A percentile compares a stretch with the other conserved stretches of the same genome.
phyloP scores from a whole-genome alignment of 1,140 invertebrate species.

The Microplitis demolitor region DNA sequence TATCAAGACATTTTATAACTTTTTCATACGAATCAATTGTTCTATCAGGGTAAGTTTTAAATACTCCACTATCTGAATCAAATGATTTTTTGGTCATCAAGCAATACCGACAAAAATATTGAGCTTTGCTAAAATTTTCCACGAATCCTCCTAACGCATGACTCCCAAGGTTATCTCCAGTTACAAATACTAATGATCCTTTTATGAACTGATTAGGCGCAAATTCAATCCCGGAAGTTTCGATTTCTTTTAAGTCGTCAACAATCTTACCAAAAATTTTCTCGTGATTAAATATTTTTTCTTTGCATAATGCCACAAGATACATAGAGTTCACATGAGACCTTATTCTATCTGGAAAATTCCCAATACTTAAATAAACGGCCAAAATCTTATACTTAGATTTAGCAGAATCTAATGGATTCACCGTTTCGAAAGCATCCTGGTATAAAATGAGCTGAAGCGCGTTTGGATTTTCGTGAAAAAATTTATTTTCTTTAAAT shows the following conservation, averaged over 20 bases:
- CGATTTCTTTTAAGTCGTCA: slow-evolving; percentile 38
- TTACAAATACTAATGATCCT: slow-evolving; percentile 30
- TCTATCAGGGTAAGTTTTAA: slow-evolving; percentile 26
- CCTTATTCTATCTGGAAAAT: slow-evolving; percentile 26
- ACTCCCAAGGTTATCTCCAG: slow-evolving; percentile 37
- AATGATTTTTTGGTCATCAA: slow-evolving; percentile 29
- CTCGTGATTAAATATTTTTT: slow-evolving; percentile 34
- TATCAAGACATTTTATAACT: slow-evolving; percentile 24
- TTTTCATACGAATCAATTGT: slow-evolving; percentile 31
- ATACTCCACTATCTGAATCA: slow-evolving; percentile 16
- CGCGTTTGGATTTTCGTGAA: slow-evolving; percentile 31
- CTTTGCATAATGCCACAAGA: slow-evolving; percentile 35
- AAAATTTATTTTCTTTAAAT: slow-evolving; percentile 37
- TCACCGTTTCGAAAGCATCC: slow-evolving; percentile 44
- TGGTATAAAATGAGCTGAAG: slow-evolving; percentile 43
- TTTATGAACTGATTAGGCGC: slow-evolving; percentile 22
- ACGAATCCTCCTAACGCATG: slow-evolving; percentile 35
- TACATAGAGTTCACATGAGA: slow-evolving; percentile 36
- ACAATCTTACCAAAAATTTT: slow-evolving; percentile 35
- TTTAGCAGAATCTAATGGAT: slow-evolving; percentile 39
- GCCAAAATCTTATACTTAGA: slow-evolving; percentile 43
- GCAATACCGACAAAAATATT: slow-evolving; percentile 37
- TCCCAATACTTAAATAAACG: slow-evolving; percentile 39
- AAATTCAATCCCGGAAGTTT: slow-evolving; percentile 31
- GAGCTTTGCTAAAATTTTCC: slow-evolving; percentile 36